Evolutionary conservation across 92 coral and sea anemone genomes (phyloP).

Genomic region (Bergia sp.): DNA sequence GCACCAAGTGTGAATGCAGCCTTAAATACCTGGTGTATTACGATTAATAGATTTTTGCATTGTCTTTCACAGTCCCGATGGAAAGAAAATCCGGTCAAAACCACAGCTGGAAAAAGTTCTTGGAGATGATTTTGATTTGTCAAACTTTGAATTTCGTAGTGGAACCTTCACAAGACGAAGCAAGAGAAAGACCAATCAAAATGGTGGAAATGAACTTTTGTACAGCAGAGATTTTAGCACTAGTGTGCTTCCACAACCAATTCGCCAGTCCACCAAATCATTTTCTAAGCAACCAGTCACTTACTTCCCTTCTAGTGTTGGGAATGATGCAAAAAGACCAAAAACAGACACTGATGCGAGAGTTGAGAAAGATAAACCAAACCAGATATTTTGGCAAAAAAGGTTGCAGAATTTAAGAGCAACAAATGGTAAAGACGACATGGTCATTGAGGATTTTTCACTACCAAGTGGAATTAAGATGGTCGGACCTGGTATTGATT

Average conservation of each 20-base stretch:
- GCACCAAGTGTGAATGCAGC: no score
- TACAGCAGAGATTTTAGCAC: conserved; percentile 86
- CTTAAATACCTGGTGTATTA: no score
- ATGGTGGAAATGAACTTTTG: conserved; percentile 59
- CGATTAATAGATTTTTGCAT: no score
- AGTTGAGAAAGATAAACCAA: conserved; percentile 82
- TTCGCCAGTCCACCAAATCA: conserved; percentile 91
- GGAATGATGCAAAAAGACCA: conserved; percentile 56
- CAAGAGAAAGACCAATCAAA: conserved; percentile 73
- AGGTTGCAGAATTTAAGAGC: conserved; percentile 83
- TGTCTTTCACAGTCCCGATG: conserved; percentile 86
- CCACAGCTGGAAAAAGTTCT: conserved; percentile 93
- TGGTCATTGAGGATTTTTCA: conserved; percentile 72
- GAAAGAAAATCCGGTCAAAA: conserved; percentile 95
- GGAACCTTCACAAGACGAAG: conserved; percentile 90
- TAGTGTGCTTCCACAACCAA: conserved; percentile 70
- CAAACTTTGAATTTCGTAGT: conserved; percentile 93
- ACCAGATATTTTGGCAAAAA: conserved; percentile 96
- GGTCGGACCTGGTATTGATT: conserved; percentile 92
- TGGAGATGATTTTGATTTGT: conserved; percentile 84
- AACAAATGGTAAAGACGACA: conserved; percentile 74
- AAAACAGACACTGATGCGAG: conserved; percentile 65
- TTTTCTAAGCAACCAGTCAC: conserved; percentile 93
- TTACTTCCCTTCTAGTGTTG: conserved; percentile 71
- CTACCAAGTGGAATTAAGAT: conserved; percentile 80